A percentile compares a stretch with the other conserved stretches of the same genome.
Conservation (phyloP, 2,797 vertebrate species). For the Apogon hyalosoma region DNA sequence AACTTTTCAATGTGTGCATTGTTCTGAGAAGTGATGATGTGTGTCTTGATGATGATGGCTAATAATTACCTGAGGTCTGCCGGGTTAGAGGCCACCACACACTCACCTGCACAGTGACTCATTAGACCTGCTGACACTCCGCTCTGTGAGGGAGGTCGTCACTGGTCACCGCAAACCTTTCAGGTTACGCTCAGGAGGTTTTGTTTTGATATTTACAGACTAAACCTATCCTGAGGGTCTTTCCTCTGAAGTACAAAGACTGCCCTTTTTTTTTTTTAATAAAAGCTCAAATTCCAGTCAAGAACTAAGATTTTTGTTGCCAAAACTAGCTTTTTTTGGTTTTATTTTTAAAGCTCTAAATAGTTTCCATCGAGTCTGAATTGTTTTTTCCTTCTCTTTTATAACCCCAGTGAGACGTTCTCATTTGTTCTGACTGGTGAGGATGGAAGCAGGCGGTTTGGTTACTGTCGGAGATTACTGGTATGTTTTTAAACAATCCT, state of each 20-base stretch:
- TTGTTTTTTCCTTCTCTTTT: neutral
- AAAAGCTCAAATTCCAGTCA: conserved; percentile 3
- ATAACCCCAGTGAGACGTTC: conserved; percentile 91
- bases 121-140: conserved; percentile 27
- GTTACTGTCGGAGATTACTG: conserved; percentile 96
- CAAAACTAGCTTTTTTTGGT: conserved; percentile 8
- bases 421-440: conserved; percentile 98
- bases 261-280: conserved; percentile 16
- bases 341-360: conserved; percentile 22
- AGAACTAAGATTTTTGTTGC: conserved; percentile 18
- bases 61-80: conserved; percentile 69
- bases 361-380: conserved; percentile 30
- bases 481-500: conserved; percentile 78
- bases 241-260: conserved; percentile 36
- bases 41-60: conserved; percentile 42
- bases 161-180: conserved; percentile 54
- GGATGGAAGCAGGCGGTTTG: conserved; percentile 96
- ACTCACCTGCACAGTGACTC: conserved; percentile 41
- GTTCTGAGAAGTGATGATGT: conserved; percentile 51
- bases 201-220: conserved; percentile 49
- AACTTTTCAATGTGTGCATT: conserved; percentile 39
- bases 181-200: conserved; percentile 42
- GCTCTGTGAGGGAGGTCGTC: conserved; percentile 24
- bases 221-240: conserved; percentile 40
- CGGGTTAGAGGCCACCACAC: conserved; percentile 31